Conservation (phyloP, 2,113 vertebrate genomes). For the Python bivittatus region DNA sequence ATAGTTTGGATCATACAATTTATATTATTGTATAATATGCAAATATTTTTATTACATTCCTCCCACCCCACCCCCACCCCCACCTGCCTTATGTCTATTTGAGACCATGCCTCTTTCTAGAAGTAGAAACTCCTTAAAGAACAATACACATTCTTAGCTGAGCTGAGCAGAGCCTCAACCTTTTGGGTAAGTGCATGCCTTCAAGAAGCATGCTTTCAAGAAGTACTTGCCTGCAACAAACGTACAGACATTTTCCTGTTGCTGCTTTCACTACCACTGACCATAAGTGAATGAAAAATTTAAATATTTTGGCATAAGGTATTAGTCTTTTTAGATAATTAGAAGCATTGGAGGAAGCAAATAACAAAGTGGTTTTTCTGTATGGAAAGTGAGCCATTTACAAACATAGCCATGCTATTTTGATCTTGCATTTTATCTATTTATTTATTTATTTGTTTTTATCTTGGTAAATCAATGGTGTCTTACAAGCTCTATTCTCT, state of each 20-base stretch:
- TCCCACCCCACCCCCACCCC: too few species aligned
- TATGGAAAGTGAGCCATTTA: constrained; percentile 56
- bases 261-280: neutral
- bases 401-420: constrained; percentile 62
- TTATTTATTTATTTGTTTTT: constrained; percentile 21
- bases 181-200: neutral
- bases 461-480: constrained; percentile 65
- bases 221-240: neutral
- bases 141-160: neutral
- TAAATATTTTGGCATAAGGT: constrained; percentile 17
- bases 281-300: neutral
- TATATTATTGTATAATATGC: neutral
- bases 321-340: constrained; percentile 5
- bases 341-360: constrained; percentile 20
- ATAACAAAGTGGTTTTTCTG: constrained; percentile 38
- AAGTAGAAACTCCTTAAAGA: neutral
- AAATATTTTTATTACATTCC: neutral
- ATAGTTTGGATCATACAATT: too few species aligned
- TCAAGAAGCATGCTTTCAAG: neutral
- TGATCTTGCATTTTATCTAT: constrained; percentile 65
- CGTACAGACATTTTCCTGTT: neutral
- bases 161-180: neutral
- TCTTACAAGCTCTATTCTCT: constrained; percentile 71
- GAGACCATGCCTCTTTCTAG: too few species aligned
- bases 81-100: neutral